Evolutionary conservation across 2,113 vertebrate genomes (phyloP), one percentile per base, ranked within the genome.

Genomic region (Ornithorhynchus anatinus): DNA sequence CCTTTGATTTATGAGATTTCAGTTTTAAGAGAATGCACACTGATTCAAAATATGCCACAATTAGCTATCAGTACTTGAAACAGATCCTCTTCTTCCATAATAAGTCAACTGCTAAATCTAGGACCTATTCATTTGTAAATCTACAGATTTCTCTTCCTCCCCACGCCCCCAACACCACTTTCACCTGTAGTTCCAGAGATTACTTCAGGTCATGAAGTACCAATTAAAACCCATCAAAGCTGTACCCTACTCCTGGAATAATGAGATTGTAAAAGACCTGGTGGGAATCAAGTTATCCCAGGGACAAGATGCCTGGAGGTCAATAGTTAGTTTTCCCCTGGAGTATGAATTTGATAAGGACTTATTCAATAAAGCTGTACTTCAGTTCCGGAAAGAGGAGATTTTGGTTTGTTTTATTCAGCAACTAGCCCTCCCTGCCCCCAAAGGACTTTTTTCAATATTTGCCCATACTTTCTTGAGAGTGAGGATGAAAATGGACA

Each of bases 381-480:
- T 58, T 67, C 22, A 35, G 59, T 71, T 59, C 39, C 62, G 56
- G n/a, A 4, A 16, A 50, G 22, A 17, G 52, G n/a, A 69, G 32
- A 70, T 59, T 58, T 29, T n/a, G n/a, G n/a, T n/a, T n/a, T n/a
- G n/a, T n/a, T n/a, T n/a, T n/a, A n/a, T n/a, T n/a, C n/a, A n/a
- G n/a, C n/a, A n/a, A n/a, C n/a, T n/a, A n/a, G n/a, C n/a, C n/a
- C n/a, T n/a, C n/a, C n/a, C n/a, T n/a, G n/a, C n/a, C n/a, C n/a
- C n/a, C n/a, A n/a, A n/a, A n/a, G n/a, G n/a, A n/a, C n/a, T n/a
- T n/a, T n/a, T n/a, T n/a, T n/a, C n/a, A n/a, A n/a, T n/a, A n/a
- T n/a, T n/a, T n/a, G n/a, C n/a, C n/a, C 9, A 82, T 44, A 27
- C 64, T 72, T 59, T 40, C 60, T 79, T 84, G 57, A 72, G 77